Evolutionary conservation across 2,113 vertebrate species (phyloP), one percentile per base, ranked within the genome.

Genomic region (Saguinus imperator): DNA sequence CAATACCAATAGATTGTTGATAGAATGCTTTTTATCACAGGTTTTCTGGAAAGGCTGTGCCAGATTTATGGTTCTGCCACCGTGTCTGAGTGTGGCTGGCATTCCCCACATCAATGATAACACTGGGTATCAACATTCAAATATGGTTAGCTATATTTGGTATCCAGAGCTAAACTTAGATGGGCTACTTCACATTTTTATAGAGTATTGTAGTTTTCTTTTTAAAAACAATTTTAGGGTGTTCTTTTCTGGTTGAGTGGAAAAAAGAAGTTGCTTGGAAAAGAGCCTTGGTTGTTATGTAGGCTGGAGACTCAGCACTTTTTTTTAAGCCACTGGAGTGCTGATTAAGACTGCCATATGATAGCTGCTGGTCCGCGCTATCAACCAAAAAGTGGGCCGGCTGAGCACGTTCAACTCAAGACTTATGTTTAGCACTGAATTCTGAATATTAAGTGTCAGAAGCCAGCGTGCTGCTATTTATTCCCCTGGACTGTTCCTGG

Each of bases 361-460:
- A 40, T 12, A 3, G 37, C 8, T 32, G 17, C 66, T 45, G 80
- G 27, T 52, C n/a, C 5, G 20, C 57, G 2, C 35, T 1, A 75
- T 73, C 85, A 52, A 25, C 57, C 57, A 20, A 6, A 76, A 88
- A 94, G 52, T 66, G 45, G 89, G 87, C 91, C 94, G 48, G 87
- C 12, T 2, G 1, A 83, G 55, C 77, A 57, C 0, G 72, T 7
- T 81, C 45, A 20, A 91, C 80, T 50, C 6, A 8, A 52, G 52
- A 76, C 66, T 81, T 17, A 25, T 4, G 25, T 40, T 70, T 35
- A 96, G 86, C 95, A 66, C 89, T 57, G 89, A 76, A 86, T 88
- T 83, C 76, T 37, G 55, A 91, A 95, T 52, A 94, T 37, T 37
- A 94, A 94, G 91, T 92, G 85, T 95, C 89, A 94, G 92, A 91